These are phyloP conservation scores for Mesocricetus auratus DNA, from an alignment of 2,113 vertebrate species.

Conservation along the genomic window DNA sequence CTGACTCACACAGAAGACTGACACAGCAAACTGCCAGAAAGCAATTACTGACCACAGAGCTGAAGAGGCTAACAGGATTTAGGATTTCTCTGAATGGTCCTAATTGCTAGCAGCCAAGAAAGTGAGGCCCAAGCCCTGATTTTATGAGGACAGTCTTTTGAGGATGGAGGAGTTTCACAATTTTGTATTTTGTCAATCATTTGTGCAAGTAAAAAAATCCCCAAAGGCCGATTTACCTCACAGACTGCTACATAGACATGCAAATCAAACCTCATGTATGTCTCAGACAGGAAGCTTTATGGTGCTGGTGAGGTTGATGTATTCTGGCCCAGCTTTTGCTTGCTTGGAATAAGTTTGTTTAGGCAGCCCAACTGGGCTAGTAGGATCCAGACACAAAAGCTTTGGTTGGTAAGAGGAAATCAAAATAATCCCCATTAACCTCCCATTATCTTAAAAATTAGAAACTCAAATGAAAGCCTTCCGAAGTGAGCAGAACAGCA, in stretches of 20 bases:
- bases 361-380: slow-evolving; percentile 58
- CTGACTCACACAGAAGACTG: background rate
- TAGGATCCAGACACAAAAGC: slow-evolving; percentile 17
- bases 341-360: background rate
- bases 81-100: background rate
- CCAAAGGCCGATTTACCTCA: slow-evolving; percentile 4
- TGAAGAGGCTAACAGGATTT: background rate
- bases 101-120: background rate
- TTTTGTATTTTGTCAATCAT: slow-evolving; percentile 30
- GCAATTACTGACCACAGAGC: background rate
- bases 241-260: background rate
- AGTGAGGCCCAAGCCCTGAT: background rate
- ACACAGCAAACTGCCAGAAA: background rate
- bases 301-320: background rate
- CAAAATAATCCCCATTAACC: slow-evolving; percentile 72
- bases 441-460: slow-evolving; percentile 70
- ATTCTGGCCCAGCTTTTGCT: background rate
- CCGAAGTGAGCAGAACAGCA: slow-evolving; percentile 58
- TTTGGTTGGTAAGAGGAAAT: slow-evolving; percentile 48
- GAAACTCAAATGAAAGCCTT: slow-evolving; percentile 75
- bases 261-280: slow-evolving; percentile 32
- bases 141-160: background rate
- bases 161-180: background rate
- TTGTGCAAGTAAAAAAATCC: slow-evolving; percentile 9
- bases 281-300: background rate